Evolutionary conservation across 2,888 invertebrate genomes (phyloP).

Genomic region (Seira musarum): DNA sequence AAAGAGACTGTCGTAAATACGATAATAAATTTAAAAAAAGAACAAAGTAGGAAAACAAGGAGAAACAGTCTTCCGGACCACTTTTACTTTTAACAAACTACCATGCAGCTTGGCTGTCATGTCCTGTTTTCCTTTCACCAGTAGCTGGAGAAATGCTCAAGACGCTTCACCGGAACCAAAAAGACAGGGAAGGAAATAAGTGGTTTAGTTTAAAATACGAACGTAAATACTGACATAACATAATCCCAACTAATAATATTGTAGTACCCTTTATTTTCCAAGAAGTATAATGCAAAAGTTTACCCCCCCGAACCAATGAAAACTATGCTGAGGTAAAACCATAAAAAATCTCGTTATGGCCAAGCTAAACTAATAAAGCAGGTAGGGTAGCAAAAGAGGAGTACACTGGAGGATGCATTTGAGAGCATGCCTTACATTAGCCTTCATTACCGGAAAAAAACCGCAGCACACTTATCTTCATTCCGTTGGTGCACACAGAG

Average conservation of each 20-base stretch:
- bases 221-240: constrained; percentile 2
- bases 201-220: constrained; percentile 25
- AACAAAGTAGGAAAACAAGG: constrained; percentile 32
- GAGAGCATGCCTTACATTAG: constrained; percentile 2
- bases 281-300: background rate
- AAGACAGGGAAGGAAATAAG: constrained; percentile 22
- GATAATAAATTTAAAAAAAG: constrained; percentile 23
- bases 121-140: constrained; percentile 24
- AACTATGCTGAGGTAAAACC: background rate
- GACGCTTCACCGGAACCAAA: constrained; percentile 12
- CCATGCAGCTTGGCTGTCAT: constrained; percentile 34
- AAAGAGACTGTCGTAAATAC: background rate
- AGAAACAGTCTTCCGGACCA: constrained; percentile 33
- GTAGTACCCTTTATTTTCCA: background rate
- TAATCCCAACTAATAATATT: background rate
- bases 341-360: constrained; percentile 12
- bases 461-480: constrained; percentile 17
- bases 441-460: constrained; percentile 14
- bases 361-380: constrained; percentile 5
- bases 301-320: no score
- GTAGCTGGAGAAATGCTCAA: constrained; percentile 5
- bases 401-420: background rate
- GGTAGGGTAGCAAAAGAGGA: background rate
- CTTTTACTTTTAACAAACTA: constrained; percentile 28
- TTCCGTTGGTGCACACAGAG: background rate